A percentile compares a stretch with the other conserved stretches of the same genome.
Evolutionary conservation across 2,113 vertebrate genomes (phyloP).

Genomic region (Entelurus aequoreus): DNA sequence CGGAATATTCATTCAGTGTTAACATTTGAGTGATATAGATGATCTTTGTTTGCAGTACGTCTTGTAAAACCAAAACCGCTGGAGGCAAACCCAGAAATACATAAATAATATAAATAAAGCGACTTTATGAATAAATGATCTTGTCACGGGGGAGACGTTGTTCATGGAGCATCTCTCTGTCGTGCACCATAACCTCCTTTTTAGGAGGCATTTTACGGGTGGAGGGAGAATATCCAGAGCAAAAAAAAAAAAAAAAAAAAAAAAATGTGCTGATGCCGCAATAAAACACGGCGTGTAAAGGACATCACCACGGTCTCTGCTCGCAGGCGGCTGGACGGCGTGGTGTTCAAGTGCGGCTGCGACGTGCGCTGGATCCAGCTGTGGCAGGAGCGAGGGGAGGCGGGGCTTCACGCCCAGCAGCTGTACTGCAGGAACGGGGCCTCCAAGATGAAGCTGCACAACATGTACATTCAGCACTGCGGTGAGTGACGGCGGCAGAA

Average conservation of each 20-base stretch:
- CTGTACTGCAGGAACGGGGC: conserved; percentile 83
- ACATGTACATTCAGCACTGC: conserved; percentile 92
- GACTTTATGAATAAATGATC: not conserved
- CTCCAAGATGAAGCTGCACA: conserved; percentile 77
- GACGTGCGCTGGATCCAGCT: conserved; percentile 98
- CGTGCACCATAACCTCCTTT: not conserved
- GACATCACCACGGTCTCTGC: conserved; percentile 2
- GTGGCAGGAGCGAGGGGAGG: conserved; percentile 89
- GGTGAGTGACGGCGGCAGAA: conserved; percentile 66
- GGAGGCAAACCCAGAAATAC: too few species aligned
- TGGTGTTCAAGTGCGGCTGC: conserved; percentile 92
- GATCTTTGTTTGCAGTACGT: too few species aligned
- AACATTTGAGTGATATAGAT: too few species aligned
- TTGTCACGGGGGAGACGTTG: not conserved
- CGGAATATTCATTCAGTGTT: too few species aligned
- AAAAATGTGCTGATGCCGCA: not conserved
- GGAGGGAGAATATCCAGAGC: not conserved
- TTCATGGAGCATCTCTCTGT: not conserved
- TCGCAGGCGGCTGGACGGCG: conserved; percentile 83
- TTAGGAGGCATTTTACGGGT: not conserved
- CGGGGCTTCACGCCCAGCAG: conserved; percentile 81
- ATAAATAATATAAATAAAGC: not conserved
- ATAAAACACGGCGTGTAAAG: too few species aligned
- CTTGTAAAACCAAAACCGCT: too few species aligned
- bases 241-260: conserved; percentile 1